Evolutionary conservation across 2,113 vertebrate species (phyloP), one percentile per base, ranked within the genome.

Genomic region (Oceanodroma tethys): DNA sequence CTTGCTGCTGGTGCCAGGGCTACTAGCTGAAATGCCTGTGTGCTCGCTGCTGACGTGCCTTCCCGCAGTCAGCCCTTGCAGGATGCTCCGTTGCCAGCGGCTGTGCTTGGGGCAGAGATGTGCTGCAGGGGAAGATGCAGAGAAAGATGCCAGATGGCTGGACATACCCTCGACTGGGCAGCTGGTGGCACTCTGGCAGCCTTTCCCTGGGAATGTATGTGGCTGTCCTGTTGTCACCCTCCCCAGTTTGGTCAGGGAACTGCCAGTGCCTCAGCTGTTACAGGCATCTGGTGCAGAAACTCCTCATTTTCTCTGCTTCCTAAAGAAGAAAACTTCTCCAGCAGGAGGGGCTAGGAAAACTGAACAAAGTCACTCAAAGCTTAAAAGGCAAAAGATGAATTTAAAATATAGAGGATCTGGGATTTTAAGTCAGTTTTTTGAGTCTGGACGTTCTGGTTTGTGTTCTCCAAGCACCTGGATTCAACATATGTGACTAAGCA

Each of bases 1-100:
- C 38, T n/a, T 16, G 63, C 32, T n/a, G 34, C 47, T 40, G 60
- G 29, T 26, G 60, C 66, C 12, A 26, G 29, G 9, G 29, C 34
- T 40, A 11, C 42, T 7, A 17, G 36, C 38, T 2, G 50, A 16
- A 23, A 8, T 3, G 21, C 34, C 16, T 7, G 20, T 0, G 2
- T 13, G 36, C 25, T n/a, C 26, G 8, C 17, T 34, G 53, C n/a
- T 7, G 26, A 6, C 1, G 1, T 40, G 62, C 26, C 17, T 42
- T 43, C 45, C 45, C 0, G 0, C 11, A 17, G 63, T 3, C 26
- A n/a, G 52, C 36, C 78, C 53, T 30, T 4, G 30, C 1, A 13
- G 16, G 38, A 13, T 15, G 50, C 48, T 70, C 34, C 0, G 0
- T 26, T 12, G 40, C 85, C 45, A 10, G 70, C 1, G 1, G 47